Percentiles rank a stretch among this genome's conserved stretches.
Conservation (phyloP, 1,140 invertebrate species). For the Babylonia areolata region DNA sequence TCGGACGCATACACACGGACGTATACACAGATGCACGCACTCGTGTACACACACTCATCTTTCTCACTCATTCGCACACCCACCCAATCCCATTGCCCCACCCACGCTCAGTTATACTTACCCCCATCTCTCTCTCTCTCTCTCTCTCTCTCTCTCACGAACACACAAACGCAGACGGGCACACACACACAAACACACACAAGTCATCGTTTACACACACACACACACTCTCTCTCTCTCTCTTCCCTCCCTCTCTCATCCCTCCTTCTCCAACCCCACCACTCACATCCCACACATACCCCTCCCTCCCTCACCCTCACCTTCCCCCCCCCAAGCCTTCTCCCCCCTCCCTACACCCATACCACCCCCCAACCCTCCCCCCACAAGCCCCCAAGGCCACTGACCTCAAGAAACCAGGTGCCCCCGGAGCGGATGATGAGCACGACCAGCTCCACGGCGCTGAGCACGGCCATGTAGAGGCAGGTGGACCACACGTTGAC, state of each 20-base stretch:
- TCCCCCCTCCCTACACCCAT: background rate
- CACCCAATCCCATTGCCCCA: background rate
- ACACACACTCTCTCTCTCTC: background rate
- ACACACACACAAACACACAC: background rate
- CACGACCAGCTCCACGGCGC: constrained; percentile 63
- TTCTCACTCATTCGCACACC: background rate
- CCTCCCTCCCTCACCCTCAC: background rate
- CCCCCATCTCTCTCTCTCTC: too few relatives aligned
- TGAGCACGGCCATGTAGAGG: constrained; percentile 69
- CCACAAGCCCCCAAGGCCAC: constrained; percentile 17
- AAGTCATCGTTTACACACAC: background rate
- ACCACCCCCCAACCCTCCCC: background rate
- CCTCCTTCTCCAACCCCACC: too few relatives aligned
- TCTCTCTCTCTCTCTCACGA: background rate
- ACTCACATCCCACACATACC: too few relatives aligned
- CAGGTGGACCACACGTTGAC: constrained; percentile 71
- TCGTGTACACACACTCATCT: background rate
- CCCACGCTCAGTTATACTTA: background rate
- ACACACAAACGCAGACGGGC: background rate
- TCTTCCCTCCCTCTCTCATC: background rate
- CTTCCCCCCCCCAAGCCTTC: constrained; percentile 3
- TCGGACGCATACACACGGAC: background rate
- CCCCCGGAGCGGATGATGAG: constrained; percentile 70
- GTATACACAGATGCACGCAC: background rate
- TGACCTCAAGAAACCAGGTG: constrained; percentile 10